Conservation (phyloP, 2,113 vertebrate genomes). For the Podarcis cretensis region DNA sequence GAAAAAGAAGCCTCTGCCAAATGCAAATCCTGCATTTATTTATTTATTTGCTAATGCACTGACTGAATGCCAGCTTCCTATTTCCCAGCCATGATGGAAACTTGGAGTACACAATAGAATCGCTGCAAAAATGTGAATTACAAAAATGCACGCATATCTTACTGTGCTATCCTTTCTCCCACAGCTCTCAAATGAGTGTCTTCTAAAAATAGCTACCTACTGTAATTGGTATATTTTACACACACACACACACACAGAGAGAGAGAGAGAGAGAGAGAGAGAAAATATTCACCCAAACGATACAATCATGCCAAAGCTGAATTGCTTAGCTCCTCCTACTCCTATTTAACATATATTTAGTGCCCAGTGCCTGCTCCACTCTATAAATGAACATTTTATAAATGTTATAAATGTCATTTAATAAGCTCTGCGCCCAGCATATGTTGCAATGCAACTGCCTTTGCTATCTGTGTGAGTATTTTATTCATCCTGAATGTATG, state of each 20-base stretch:
- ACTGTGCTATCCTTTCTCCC: constrained; percentile 54
- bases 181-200: constrained; percentile 73
- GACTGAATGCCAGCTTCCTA: constrained; percentile 65
- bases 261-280: background rate
- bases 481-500: constrained; percentile 53
- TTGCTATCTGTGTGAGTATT: constrained; percentile 53
- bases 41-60: constrained; percentile 55
- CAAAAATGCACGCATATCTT: constrained; percentile 74
- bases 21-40: constrained; percentile 42
- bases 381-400: constrained; percentile 64
- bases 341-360: constrained; percentile 12
- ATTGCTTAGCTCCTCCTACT: constrained; percentile 56
- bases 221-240: constrained; percentile 70
- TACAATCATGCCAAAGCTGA: constrained; percentile 66
- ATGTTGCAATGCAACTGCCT: constrained; percentile 36
- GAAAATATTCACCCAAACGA: constrained; percentile 48
- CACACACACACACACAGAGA: background rate
- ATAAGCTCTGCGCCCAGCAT: constrained; percentile 59
- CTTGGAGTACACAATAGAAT: constrained; percentile 72
- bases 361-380: background rate
- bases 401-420: constrained; percentile 62
- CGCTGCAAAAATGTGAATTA: constrained; percentile 79
- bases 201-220: constrained; percentile 73
- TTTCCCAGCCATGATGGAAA: constrained; percentile 69
- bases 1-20: background rate